Base-by-base conservation (phyloP, 2,888 invertebrate genomes). In the Apodemia mormo region DNA sequence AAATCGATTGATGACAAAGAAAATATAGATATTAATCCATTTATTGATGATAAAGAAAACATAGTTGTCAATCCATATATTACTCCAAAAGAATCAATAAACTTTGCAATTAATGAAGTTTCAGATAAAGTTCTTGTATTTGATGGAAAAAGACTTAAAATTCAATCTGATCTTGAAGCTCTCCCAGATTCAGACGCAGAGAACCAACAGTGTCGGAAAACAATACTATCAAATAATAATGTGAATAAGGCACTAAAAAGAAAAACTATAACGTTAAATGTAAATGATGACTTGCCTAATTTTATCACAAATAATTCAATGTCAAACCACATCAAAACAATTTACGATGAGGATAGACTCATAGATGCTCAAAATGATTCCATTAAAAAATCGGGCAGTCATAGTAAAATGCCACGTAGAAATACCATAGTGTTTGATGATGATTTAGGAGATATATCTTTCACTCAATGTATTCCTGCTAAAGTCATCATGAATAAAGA, bases 1-100 rank as follows among this genome's bases (percentile, higher is more conserved):
- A 85, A 89, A 75, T 89, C 86, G 85, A 77, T 78, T 2, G 78
- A 78, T 1, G 91, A 92, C 75, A 93, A 93, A 78, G 92, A 93
- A 71, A 93, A 93, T 78, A 88, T 92, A 6, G 82, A 78, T 8
- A 45, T 89, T 0, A 89, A 91, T 74, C 90, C 89, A 0, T 92
- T 89, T 43, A 76, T 78, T 1, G 78, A 78, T 0, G 91, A 92
- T 75, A 92, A 92, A 78, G 92, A 92, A 72, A 92, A 92, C 78
- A 87, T 91, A 5, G 82, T 78, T 9, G 45, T 89, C 0, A 90
- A 92, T 75, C 91, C 90, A 0, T 92, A 90, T 49, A 76, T 81
- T 0, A 75, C 86, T 0, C 85, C 88, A 0, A 75, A 76, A 9
- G 88, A 89, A 74, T 74, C 83, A 0, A 77, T 78, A 0, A 88